Base-by-base conservation (phyloP, 2,797 vertebrate species). In the Pipistrellus pipistrellus region DNA sequence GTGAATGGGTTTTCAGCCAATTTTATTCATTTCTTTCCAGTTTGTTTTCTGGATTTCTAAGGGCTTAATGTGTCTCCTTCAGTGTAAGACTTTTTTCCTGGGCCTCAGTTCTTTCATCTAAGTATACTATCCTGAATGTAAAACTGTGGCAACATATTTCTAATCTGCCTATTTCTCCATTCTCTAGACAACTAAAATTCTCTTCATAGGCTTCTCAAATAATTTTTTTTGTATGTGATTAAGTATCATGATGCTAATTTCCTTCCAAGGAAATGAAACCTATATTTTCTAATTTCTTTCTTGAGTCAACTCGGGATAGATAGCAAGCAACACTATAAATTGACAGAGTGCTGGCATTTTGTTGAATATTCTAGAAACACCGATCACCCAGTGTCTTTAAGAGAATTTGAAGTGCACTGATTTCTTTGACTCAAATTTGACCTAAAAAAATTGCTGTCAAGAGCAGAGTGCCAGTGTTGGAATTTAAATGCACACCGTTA, bases 391-490 rank as follows among this genome's bases (percentile, higher is more conserved):
- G 21, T 20, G 25, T 73, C 48, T 73, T 48, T 93, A 83, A 88
- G 71, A 30, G 25, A 92, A 57, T 38, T 86, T 83, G 66, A 92
- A 68, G 48, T 82, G 64, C 6, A 23, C 8, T 1, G 32, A 23
- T 92, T 87, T 85, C 85, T 88, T 86, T 85, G 48, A 86, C 76
- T 95, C 44, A 80, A 46, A 83, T 86, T 53, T 94, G 90, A 78
- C 86, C 62, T 80, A 57, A 76, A 95, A 11, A 38, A 77, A 68
- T 35, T 93, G 35, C 55, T 85, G 20, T 3, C 48, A 68, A 96
- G 86, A 91, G n/a, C 51, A 21, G 12, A 86, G 8, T 17, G 13
- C 85, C 27, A 62, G 3, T 6, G 41, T 66, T 55, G n/a, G 57
- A 53, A 32, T 68, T 92, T 73, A 57, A 95, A 62, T 27, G 25